phyloP scores from a whole-genome alignment of 2,113 vertebrate species.

The Chunga burmeisteri region DNA sequence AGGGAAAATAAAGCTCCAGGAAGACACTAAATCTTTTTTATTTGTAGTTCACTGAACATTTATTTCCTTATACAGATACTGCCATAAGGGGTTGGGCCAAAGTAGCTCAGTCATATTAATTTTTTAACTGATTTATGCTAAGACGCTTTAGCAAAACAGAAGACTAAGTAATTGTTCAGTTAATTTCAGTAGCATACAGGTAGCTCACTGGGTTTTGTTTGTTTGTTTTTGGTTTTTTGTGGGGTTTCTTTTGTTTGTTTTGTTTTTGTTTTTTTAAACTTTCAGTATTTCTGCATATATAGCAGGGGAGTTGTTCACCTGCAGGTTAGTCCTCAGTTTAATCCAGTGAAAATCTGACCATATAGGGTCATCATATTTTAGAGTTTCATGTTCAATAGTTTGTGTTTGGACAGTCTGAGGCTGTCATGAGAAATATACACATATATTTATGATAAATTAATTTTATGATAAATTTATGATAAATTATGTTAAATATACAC shows the following conservation, averaged over 20 bases:
- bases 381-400: neutral
- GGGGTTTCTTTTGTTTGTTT: too few relatives aligned
- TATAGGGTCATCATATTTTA: neutral
- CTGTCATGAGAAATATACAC: neutral
- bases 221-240: too few relatives aligned
- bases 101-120: neutral
- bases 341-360: neutral
- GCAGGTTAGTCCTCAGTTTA: neutral
- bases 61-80: neutral
- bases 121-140: neutral
- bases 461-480: too few relatives aligned
- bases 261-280: neutral
- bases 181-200: neutral
- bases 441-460: too few relatives aligned
- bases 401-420: neutral
- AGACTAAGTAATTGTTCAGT: neutral
- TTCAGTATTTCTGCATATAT: neutral
- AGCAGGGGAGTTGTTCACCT: neutral
- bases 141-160: neutral
- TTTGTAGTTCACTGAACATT: neutral
- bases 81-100: neutral
- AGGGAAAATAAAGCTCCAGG: neutral
- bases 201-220: neutral
- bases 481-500: neutral
- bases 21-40: neutral